phyloP scores from a whole-genome alignment of 2,888 invertebrate genomes.

The Nephrotoma guestfalica region DNA sequence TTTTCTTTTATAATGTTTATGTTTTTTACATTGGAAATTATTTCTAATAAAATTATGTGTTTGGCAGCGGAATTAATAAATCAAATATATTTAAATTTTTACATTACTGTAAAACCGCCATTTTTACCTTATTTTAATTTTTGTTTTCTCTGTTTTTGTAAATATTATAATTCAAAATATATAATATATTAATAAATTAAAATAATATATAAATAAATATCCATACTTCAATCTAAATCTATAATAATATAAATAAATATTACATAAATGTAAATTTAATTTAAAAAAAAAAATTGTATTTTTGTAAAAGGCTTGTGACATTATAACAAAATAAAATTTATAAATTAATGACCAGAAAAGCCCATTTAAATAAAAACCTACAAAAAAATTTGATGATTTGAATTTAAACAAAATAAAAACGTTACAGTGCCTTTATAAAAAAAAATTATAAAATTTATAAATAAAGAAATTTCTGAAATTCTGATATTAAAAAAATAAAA shows the following conservation, averaged over 20 bases:
- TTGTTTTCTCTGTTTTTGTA: not conserved
- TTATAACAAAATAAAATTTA: not conserved
- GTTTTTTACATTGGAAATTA: not conserved
- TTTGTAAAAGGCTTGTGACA: not conserved
- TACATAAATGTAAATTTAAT: not conserved
- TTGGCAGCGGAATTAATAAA: not conserved
- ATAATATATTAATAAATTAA: not conserved
- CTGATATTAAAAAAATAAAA: not conserved
- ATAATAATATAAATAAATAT: not conserved
- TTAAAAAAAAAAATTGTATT: not conserved
- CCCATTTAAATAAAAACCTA: not conserved
- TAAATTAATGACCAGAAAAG: not conserved
- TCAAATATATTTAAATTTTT: not conserved
- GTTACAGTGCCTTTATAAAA: not conserved
- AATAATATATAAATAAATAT: not conserved
- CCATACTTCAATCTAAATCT: not conserved
- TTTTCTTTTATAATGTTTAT: not conserved
- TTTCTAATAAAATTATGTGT: not conserved
- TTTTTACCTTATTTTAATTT: not conserved
- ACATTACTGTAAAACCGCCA: not conserved
- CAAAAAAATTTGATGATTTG: not conserved
- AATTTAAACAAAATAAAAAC: not conserved
- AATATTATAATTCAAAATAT: not conserved
- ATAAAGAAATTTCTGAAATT: not conserved
- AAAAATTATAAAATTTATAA: not conserved